Evolutionary conservation across 2,113 vertebrate genomes (phyloP), one percentile per base, ranked within the genome.

Genomic region (Tyrannus savana): DNA sequence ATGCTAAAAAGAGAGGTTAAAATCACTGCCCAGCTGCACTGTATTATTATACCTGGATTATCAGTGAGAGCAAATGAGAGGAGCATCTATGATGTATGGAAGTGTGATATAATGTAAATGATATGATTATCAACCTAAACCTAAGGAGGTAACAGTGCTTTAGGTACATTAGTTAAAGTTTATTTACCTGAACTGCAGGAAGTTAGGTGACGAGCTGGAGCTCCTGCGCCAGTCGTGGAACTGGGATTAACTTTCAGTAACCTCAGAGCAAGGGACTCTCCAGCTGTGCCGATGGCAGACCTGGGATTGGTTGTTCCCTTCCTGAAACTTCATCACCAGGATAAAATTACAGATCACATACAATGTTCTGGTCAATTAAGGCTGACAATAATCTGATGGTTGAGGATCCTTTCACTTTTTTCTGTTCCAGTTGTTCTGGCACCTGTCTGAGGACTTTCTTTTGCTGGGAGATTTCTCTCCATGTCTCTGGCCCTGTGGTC

Each of bases 231-330:
- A 24, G 27, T 53, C 1, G 5, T 0, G 2, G 56, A 52, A 44
- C 82, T 87, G 75, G 52, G 47, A 52, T 60, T 33, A 49, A 63
- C 39, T 87, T 25, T n/a, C 11, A 31, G 60, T 37, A 59, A 63
- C 35, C 28, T 72, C 49, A 8, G 25, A 68, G n/a, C 0, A 0
- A 58, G 37, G 27, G 14, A 23, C 56, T 53, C 33, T 56, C 39
- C 0, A 0, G 21, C 11, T 11, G 33, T 64, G 73, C 47, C 0
- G 0, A 31, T 2, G n/a, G 47, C 64, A 47, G 72, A 59, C 76
- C 39, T 67, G 47, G 47, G 42, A 52, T 16, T 0, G 2, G 41
- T 58, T 23, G 14, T 55, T 80, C 33, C 22, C 22, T n/a, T 5
- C 59, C 8, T 7, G 4, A 56, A 84, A 8, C 2, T 0, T 52